Evolutionary conservation across 2,888 invertebrate genomes (phyloP).

Genomic region (Acanthosepion esculentum): DNA sequence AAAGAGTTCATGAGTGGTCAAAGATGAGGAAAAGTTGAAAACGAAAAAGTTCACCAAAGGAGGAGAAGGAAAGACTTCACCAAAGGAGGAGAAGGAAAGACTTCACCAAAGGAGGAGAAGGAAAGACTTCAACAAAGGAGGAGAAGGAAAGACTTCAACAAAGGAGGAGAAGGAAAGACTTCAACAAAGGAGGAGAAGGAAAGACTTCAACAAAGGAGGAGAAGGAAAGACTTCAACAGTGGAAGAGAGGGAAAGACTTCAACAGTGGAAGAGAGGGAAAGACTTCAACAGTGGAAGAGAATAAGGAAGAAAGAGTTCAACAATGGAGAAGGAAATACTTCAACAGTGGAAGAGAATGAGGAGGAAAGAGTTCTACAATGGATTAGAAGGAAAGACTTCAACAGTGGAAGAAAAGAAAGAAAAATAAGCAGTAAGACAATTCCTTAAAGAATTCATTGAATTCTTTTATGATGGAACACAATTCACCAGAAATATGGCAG

Average conservation of each 20-base stretch:
- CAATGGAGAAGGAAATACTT: too few relatives aligned
- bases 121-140: not conserved
- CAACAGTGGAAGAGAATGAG: not conserved
- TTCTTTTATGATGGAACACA: too few relatives aligned
- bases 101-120: not conserved
- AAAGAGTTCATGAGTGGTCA: not conserved
- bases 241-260: too few relatives aligned
- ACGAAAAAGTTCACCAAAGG: not conserved
- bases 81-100: not conserved
- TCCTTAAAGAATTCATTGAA: not conserved
- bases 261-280: too few relatives aligned
- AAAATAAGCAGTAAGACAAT: not conserved
- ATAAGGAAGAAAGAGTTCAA: too few relatives aligned
- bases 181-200: too few relatives aligned
- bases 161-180: too few relatives aligned
- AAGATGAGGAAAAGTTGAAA: not conserved
- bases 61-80: not conserved
- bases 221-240: too few relatives aligned
- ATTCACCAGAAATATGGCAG: too few relatives aligned
- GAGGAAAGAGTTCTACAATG: not conserved
- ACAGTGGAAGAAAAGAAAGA: not conserved
- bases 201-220: too few relatives aligned
- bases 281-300: too few relatives aligned
- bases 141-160: not conserved
- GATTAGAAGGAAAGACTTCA: not conserved